Conservation (phyloP, 1,140 invertebrate genomes). For the Zaprionus davidi region DNA sequence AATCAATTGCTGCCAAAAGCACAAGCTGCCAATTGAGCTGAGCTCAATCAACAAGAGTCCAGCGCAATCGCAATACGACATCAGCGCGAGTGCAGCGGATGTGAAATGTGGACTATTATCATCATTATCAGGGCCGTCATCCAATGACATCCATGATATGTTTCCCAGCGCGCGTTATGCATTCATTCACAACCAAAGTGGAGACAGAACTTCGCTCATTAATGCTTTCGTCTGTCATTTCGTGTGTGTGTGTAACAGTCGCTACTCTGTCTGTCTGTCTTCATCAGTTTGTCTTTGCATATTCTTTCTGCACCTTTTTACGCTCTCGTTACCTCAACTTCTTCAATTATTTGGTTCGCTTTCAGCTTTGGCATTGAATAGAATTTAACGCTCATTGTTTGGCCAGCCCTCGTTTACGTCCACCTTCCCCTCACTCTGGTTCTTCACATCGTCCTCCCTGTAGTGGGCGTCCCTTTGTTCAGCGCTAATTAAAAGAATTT, state of each 20-base stretch:
- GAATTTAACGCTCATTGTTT: conserved; percentile 80
- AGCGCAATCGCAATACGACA: neutral
- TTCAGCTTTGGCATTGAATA: conserved; percentile 76
- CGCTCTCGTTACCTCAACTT: conserved; percentile 50
- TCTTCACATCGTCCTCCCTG: neutral
- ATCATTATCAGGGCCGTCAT: conserved; percentile 1
- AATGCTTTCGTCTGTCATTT: conserved; percentile 40
- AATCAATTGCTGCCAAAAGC: conserved; percentile 27
- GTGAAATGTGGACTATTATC: conserved; percentile 24
- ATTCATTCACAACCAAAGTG: neutral
- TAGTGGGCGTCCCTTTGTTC: conserved; percentile 61
- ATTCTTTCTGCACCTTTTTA: conserved; percentile 25
- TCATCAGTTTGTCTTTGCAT: conserved; percentile 10
- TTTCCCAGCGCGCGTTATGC: conserved; percentile 21
- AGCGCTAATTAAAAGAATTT: conserved; percentile 77
- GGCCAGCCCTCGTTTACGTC: conserved; percentile 16
- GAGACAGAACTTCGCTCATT: conserved; percentile 26
- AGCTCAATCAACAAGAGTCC: conserved; percentile 27
- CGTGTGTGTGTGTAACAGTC: conserved; percentile 11
- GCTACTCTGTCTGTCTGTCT: conserved; percentile 11
- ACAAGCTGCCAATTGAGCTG: conserved; percentile 32
- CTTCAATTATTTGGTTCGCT: conserved; percentile 78
- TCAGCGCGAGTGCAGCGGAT: conserved; percentile 10
- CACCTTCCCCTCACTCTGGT: neutral
- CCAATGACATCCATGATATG: conserved; percentile 37